These are phyloP conservation scores for Isoperla grammatica DNA, from an alignment of 2,888 invertebrate genomes.

Conservation along the genomic window DNA sequence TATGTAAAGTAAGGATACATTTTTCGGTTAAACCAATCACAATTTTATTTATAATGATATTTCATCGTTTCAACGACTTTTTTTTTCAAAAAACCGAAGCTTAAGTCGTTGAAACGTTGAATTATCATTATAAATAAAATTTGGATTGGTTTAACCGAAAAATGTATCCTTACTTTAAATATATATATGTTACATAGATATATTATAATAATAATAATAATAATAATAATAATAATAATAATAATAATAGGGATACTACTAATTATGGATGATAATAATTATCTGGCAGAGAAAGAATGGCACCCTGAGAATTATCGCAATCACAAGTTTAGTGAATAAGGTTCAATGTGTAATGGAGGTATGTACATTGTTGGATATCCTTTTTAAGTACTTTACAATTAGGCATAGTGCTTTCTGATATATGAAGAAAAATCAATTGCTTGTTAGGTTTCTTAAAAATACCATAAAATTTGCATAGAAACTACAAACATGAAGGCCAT, in stretches of 20 bases:
- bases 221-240: no score
- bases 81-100: no score
- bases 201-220: conserved; percentile 34
- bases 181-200: conserved; percentile 40
- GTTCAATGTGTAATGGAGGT: conserved; percentile 1
- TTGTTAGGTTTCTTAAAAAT: conserved; percentile 24
- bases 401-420: background rate
- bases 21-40: no score
- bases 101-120: no score
- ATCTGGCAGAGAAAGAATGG: conserved; percentile 37
- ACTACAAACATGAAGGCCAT: background rate
- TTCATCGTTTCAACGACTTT: no score
- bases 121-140: no score
- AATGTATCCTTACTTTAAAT: conserved; percentile 21
- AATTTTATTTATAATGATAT: no score
- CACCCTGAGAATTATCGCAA: conserved; percentile 37
- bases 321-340: background rate
- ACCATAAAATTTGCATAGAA: conserved; percentile 8
- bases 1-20: no score
- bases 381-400: background rate
- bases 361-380: background rate
- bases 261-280: no score
- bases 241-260: no score
- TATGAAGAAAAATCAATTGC: conserved; percentile 29
- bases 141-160: conserved; percentile 19